Conservation (phyloP, 2,888 invertebrate species). For the Dynastes tityus region DNA sequence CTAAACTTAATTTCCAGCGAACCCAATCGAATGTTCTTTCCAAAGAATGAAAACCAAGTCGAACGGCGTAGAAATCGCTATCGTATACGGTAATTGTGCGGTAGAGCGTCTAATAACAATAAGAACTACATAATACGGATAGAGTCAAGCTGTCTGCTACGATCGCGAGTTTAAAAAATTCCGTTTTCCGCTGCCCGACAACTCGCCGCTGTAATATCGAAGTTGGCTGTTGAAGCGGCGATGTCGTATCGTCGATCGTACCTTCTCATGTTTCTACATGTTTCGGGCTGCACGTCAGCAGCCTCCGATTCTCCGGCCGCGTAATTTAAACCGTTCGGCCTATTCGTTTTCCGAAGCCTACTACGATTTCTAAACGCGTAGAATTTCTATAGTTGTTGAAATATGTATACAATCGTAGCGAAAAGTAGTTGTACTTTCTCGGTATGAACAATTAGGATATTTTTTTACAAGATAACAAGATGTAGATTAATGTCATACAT, state of each 20-base stretch:
- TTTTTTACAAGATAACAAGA: no score
- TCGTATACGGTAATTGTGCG: neutral
- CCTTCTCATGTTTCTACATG: neutral
- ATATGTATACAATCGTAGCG: neutral
- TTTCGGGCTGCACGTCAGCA: slow-evolving; percentile 23
- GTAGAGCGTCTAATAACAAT: slow-evolving; percentile 34
- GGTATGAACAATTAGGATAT: no score
- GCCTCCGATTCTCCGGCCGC: neutral
- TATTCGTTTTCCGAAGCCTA: neutral
- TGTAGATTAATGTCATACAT: no score
- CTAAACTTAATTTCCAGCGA: no score
- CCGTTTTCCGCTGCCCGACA: slow-evolving; percentile 11
- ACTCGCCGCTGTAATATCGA: neutral
- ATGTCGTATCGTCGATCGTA: neutral
- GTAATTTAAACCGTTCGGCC: slow-evolving; percentile 1
- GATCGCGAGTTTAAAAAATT: slow-evolving; percentile 27
- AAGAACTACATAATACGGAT: slow-evolving; percentile 34
- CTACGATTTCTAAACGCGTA: slow-evolving; percentile 4
- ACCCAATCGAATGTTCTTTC: no score
- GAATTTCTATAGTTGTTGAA: slow-evolving; percentile 1
- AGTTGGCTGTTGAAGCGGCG: no score
- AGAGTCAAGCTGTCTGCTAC: slow-evolving; percentile 44
- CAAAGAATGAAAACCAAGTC: neutral
- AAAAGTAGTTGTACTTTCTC: neutral
- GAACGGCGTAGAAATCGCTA: slow-evolving; percentile 4